Evolutionary conservation across 2,113 vertebrate genomes (phyloP).

Genomic region (Albula glossodonta): DNA sequence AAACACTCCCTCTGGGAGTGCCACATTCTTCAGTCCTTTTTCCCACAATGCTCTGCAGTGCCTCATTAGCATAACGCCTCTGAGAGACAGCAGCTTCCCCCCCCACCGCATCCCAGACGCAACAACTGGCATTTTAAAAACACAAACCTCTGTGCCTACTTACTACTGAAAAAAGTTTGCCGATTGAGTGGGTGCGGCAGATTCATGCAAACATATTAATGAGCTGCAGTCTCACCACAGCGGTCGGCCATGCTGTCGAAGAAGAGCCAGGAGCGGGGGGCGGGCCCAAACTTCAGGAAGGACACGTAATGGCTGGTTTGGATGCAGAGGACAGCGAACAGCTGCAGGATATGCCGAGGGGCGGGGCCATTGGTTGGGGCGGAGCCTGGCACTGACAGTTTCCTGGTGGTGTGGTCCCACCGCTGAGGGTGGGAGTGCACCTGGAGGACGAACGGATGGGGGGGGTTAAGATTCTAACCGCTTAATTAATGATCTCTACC

Average conservation of each 20-base stretch:
- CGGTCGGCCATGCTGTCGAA: constrained; percentile 81
- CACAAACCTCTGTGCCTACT: no score
- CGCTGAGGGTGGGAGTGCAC: constrained; percentile 63
- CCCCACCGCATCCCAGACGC: no score
- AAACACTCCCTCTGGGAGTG: not conserved
- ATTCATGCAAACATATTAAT: no score
- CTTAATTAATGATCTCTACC: not conserved
- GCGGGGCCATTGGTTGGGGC: constrained; percentile 25
- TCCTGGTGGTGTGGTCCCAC: constrained; percentile 52
- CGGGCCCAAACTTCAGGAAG: constrained; percentile 71
- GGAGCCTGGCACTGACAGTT: constrained; percentile 42
- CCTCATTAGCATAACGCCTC: no score
- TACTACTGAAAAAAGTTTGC: no score
- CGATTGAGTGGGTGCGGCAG: no score
- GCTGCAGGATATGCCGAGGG: constrained; percentile 59
- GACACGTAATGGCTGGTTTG: constrained; percentile 79
- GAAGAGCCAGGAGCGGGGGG: constrained; percentile 72
- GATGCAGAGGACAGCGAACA: constrained; percentile 79
- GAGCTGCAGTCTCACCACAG: constrained; percentile 56
- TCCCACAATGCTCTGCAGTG: no score
- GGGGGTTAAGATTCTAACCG: not conserved
- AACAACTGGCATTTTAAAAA: no score
- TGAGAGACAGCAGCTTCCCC: no score
- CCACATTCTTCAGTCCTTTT: no score
- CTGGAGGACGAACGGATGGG: constrained; percentile 41